A percentile compares a stretch with the other conserved stretches of the same genome.
Evolutionary conservation across 2,888 invertebrate genomes (phyloP).

Genomic region (Mythimna impura): DNA sequence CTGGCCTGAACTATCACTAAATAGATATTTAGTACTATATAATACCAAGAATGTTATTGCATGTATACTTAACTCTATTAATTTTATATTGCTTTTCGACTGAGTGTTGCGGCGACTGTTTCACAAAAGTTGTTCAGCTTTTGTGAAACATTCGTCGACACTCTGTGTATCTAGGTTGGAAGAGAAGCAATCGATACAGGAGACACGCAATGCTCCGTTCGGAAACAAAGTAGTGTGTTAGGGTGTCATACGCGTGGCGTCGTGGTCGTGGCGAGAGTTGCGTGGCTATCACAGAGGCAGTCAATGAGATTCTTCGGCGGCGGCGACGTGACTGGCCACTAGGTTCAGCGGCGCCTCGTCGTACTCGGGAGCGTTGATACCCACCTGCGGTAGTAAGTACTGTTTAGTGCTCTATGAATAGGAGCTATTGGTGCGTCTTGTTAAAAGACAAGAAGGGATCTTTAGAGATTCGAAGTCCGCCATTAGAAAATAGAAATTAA

Average conservation of each 20-base stretch:
- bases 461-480: too few species aligned
- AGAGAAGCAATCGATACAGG: constrained; percentile 51
- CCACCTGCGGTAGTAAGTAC: constrained; percentile 74
- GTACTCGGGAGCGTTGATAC: constrained; percentile 84
- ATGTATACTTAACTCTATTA: constrained; percentile 61
- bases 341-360: constrained; percentile 93
- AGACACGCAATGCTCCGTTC: constrained; percentile 52
- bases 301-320: constrained; percentile 91
- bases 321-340: constrained; percentile 92
- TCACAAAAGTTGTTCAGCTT: constrained; percentile 62
- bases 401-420: background rate
- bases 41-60: constrained; percentile 70
- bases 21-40: constrained; percentile 69
- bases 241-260: constrained; percentile 42
- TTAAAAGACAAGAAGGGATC: too few species aligned
- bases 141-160: constrained; percentile 67
- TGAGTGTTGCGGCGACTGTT: constrained; percentile 62
- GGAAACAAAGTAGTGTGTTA: constrained; percentile 33
- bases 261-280: constrained; percentile 29
- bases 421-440: too few species aligned
- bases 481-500: too few species aligned
- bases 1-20: constrained; percentile 85
- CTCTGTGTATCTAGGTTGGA: constrained; percentile 50
- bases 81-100: constrained; percentile 66
- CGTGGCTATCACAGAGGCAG: constrained; percentile 72